A percentile compares a stretch with the other conserved stretches of the same genome.
Conservation (phyloP, 1,140 invertebrate species). For the Microplitis demolitor region DNA sequence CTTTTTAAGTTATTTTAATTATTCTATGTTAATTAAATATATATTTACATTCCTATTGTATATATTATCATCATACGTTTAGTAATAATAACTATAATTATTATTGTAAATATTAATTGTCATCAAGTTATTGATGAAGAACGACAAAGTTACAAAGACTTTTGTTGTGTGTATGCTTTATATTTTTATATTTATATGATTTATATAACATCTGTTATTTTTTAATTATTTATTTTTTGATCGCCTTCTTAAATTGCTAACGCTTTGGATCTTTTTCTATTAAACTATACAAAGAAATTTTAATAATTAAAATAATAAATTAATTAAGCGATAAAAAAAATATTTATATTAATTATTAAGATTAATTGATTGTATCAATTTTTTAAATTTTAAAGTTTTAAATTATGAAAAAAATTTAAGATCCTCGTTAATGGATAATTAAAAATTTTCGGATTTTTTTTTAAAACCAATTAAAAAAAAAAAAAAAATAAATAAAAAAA, state of each 20-base stretch:
- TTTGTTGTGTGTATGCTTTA: too few relatives aligned
- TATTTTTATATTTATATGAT: not conserved
- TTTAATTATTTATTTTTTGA: not conserved
- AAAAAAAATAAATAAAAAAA: too few relatives aligned
- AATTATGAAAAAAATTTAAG: too few relatives aligned
- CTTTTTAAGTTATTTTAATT: too few relatives aligned
- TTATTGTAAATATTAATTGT: slow-evolving; percentile 11
- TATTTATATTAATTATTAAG: too few relatives aligned
- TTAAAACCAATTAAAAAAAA: too few relatives aligned
- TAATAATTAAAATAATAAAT: slow-evolving; percentile 18
- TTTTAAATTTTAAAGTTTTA: too few relatives aligned
- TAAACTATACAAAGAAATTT: slow-evolving; percentile 5
- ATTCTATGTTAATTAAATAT: not conserved
- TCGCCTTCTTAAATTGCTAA: slow-evolving; percentile 6
- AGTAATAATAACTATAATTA: slow-evolving; percentile 6
- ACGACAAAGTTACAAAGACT: too few relatives aligned
- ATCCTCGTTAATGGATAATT: too few relatives aligned
- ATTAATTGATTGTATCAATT: too few relatives aligned
- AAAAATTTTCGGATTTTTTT: too few relatives aligned
- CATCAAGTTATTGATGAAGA: not conserved
- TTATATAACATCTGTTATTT: not conserved
- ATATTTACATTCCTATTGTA: slow-evolving; percentile 7
- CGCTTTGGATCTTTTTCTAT: slow-evolving; percentile 18
- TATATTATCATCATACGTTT: slow-evolving; percentile 1
- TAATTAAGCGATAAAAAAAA: not conserved